Evolutionary conservation across 2,888 invertebrate genomes (phyloP), one percentile per base, ranked within the genome.

Genomic region (Bombylius major): DNA sequence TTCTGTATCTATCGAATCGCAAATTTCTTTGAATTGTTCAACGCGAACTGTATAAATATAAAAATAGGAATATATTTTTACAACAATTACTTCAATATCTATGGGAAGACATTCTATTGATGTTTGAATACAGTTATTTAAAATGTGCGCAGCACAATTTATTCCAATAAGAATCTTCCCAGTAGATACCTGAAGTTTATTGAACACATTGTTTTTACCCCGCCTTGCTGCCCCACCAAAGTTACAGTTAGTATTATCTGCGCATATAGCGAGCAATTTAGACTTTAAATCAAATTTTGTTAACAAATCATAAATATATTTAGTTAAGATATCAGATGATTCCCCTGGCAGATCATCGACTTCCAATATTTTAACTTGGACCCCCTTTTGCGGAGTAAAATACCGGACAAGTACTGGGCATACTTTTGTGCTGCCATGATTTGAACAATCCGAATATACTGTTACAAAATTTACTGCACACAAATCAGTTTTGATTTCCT

Each of bases 301-400:
- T 36, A 42, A 14, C 5, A 7, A 13, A 9, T 47, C 39, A 36
- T 49, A 1, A 11, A 49, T 32, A 33, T 32, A 49, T 23, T 49
- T 49, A 7, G 51, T 51, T 46, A 56, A 53, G 34, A 54, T 53
- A 42, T 60, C 56, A 31, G 54, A 59, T 14, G 53, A 55, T 58
- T 61, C 59, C 45, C 56, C 56, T 46, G 53, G 53, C 23, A 60
- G 39, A 51, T 56, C 46, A n/a, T 56, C 50, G 36, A 56, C 51
- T 50, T 56, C 48, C 36, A 61, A 57, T 54, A 60, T 58, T 58
- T 59, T 58, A 3, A 60, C 56, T 45, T 57, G 53, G 50, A 56
- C 45, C 56, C 56, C 58, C 52, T 54, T 57, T 32, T 59, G 53
- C 9, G 59, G 59, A 45, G 55, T 34, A 42, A 59, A 61, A 53